Evolutionary conservation across 2,113 vertebrate species (phyloP).

Genomic region (Siphamia tubifer): DNA sequence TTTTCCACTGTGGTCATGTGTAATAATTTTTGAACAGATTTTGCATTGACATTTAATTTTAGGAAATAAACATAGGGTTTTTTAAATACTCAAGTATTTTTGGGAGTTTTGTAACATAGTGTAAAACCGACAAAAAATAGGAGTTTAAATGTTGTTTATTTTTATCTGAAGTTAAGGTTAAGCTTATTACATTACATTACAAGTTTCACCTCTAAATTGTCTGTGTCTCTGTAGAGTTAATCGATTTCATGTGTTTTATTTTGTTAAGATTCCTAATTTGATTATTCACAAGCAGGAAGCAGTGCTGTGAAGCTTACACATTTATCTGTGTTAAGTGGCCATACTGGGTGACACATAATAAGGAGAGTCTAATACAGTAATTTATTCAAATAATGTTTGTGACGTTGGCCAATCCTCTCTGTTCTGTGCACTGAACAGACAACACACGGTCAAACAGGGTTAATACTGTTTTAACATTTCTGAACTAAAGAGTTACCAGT

Average conservation of each 20-base stretch:
- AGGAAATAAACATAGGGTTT: too few species aligned
- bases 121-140: too few species aligned
- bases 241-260: conserved; percentile 6
- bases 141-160: too few species aligned
- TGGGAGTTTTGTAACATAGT: too few species aligned
- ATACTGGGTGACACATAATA: conserved; percentile 35
- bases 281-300: conserved; percentile 55
- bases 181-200: too few species aligned
- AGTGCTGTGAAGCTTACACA: conserved; percentile 7
- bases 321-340: conserved; percentile 58
- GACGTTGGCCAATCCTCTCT: conserved; percentile 4
- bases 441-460: not conserved
- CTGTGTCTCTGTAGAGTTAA: not conserved
- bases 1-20: not conserved
- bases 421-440: not conserved
- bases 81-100: too few species aligned
- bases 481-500: too few species aligned
- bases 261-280: conserved; percentile 36
- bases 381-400: conserved; percentile 36
- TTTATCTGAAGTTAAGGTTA: too few species aligned
- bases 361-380: conserved; percentile 43
- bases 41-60: too few species aligned
- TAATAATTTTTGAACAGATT: not conserved
- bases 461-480: not conserved
- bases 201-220: too few species aligned